Percentiles rank a stretch among this genome's conserved stretches.
Evolutionary conservation across 2,113 vertebrate species (phyloP).

Genomic region (Zeus faber): DNA sequence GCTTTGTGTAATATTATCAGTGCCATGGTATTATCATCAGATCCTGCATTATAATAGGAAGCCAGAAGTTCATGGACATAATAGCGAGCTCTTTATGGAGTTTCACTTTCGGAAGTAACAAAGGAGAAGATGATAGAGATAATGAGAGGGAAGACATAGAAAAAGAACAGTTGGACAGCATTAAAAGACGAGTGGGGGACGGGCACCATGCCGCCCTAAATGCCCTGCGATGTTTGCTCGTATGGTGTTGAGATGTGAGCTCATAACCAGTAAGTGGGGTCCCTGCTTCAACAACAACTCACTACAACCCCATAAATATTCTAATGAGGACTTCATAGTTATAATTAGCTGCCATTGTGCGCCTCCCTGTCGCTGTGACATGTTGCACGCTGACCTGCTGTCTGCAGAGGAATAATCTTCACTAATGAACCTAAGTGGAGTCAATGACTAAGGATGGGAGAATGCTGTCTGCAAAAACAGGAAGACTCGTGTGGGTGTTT

Average conservation of each 20-base stretch:
- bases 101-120: conserved; percentile 3
- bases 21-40: too few species aligned
- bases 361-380: conserved; percentile 41
- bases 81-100: too few species aligned
- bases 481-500: conserved; percentile 50
- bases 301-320: conserved; percentile 25
- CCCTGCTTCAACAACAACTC: conserved; percentile 32
- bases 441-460: conserved; percentile 62
- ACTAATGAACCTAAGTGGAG: conserved; percentile 66
- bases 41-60: too few species aligned
- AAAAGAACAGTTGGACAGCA: too few species aligned
- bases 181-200: conserved; percentile 4
- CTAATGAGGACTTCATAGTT: conserved; percentile 46
- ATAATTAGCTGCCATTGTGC: conserved; percentile 57
- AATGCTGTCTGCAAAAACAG: conserved; percentile 56
- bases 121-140: conserved; percentile 8
- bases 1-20: too few species aligned
- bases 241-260: conserved; percentile 16
- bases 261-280: conserved; percentile 25
- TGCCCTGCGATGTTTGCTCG: conserved; percentile 21
- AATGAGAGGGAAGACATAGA: conserved; percentile 10
- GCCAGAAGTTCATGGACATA: too few species aligned
- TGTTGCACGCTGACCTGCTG: conserved; percentile 46
- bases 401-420: conserved; percentile 58
- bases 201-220: too few species aligned